Evolutionary conservation across 2,113 vertebrate species (phyloP).

Genomic region (Candoia aspera): DNA sequence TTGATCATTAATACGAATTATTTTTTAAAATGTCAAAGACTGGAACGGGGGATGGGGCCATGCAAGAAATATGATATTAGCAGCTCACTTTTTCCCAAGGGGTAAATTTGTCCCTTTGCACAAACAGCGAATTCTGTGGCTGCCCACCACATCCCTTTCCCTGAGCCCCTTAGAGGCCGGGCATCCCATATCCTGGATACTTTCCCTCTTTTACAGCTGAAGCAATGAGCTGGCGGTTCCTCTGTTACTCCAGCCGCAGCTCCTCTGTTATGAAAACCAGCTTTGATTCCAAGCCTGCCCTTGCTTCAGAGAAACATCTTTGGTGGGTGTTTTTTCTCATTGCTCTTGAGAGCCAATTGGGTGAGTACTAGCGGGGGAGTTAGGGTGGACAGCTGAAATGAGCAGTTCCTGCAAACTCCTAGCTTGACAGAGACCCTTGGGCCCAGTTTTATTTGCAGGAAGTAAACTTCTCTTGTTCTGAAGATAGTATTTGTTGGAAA

Average conservation of each 20-base stretch:
- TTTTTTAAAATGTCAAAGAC: not conserved
- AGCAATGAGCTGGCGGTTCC: not conserved
- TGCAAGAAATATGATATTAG: not conserved
- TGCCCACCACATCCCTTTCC: not conserved
- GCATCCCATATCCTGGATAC: not conserved
- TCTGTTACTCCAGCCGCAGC: not conserved
- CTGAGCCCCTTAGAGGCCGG: not conserved
- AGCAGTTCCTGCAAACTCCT: not conserved
- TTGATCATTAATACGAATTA: not conserved
- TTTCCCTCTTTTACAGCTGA: not conserved
- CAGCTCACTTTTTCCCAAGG: not conserved
- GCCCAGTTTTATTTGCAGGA: not conserved
- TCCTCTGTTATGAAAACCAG: not conserved
- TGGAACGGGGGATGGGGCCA: not conserved
- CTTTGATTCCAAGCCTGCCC: not conserved
- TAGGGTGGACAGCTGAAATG: not conserved
- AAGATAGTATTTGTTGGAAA: not conserved
- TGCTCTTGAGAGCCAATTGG: not conserved
- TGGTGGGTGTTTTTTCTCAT: not conserved
- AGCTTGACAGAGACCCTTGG: not conserved
- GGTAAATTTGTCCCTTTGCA: not conserved
- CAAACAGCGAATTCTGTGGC: not conserved
- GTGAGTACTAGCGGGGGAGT: not conserved
- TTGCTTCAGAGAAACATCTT: not conserved
- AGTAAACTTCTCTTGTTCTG: no score